phyloP scores from a whole-genome alignment of 1,140 invertebrate species.

The Ericerus pela region DNA sequence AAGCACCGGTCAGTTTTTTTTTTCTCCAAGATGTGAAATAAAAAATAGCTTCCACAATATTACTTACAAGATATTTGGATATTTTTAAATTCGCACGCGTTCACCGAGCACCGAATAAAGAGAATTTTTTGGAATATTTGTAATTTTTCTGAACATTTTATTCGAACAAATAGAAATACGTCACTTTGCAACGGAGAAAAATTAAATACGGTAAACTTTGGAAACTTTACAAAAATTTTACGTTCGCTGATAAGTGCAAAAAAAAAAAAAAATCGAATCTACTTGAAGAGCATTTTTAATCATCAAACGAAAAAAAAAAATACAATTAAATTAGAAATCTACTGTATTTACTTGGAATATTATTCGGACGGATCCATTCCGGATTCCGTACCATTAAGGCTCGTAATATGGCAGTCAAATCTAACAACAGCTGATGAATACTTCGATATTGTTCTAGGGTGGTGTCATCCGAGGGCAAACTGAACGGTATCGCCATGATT shows the following conservation, averaged over 20 bases:
- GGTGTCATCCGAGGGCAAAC: conserved; percentile 29
- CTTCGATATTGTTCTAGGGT: conserved; percentile 20
- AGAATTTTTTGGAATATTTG: background rate
- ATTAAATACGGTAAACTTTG: too few relatives aligned
- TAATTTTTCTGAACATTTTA: background rate
- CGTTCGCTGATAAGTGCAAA: too few relatives aligned
- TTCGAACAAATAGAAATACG: too few relatives aligned
- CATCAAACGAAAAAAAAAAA: background rate
- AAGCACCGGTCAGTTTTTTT: too few relatives aligned
- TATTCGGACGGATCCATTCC: background rate
- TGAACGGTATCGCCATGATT: conserved; percentile 34
- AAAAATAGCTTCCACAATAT: too few relatives aligned
- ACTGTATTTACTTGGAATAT: conserved; percentile 1
- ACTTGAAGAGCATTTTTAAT: background rate
- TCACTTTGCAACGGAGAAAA: too few relatives aligned
- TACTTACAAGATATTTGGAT: too few relatives aligned
- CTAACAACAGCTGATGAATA: conserved; percentile 24
- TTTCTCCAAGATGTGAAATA: too few relatives aligned
- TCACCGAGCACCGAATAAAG: too few relatives aligned
- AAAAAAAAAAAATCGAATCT: background rate
- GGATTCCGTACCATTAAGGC: conserved; percentile 17
- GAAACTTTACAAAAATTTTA: too few relatives aligned
- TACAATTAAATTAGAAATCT: background rate
- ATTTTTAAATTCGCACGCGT: too few relatives aligned
- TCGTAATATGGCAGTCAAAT: conserved; percentile 22